phyloP scores from a whole-genome alignment of 2,888 invertebrate genomes.

The Drosophila nr. fundita region DNA sequence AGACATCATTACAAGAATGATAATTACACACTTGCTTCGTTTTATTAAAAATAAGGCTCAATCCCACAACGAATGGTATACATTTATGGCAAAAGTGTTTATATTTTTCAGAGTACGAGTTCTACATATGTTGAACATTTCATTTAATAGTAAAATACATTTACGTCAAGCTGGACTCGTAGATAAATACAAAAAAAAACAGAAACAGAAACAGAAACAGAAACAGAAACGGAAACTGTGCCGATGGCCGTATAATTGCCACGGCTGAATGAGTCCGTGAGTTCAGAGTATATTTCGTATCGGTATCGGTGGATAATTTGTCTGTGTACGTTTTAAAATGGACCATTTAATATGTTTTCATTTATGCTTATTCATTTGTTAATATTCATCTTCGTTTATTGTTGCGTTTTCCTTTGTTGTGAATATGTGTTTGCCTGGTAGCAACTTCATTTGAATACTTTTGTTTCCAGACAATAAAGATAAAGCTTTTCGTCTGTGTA shows the following conservation, averaged over 20 bases:
- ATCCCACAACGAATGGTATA: conserved; percentile 54
- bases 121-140: conserved; percentile 28
- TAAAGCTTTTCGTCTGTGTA: conserved; percentile 67
- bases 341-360: conserved; percentile 70
- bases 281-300: conserved; percentile 51
- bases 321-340: conserved; percentile 63
- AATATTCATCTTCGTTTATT: conserved; percentile 56
- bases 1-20: conserved; percentile 31
- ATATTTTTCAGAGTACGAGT: conserved; percentile 4
- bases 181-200: conserved; percentile 1
- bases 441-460: conserved; percentile 58
- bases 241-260: conserved; percentile 51
- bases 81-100: conserved; percentile 25
- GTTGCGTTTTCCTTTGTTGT: conserved; percentile 48
- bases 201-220: neutral
- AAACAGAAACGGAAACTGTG: conserved; percentile 32
- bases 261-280: conserved; percentile 23
- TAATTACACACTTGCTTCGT: conserved; percentile 32
- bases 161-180: neutral
- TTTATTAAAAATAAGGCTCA: conserved; percentile 53
- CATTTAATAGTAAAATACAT: conserved; percentile 64
- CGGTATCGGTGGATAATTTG: conserved; percentile 77
- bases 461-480: conserved; percentile 60
- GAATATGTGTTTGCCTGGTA: conserved; percentile 38
- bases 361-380: conserved; percentile 45